Conservation (phyloP, 2,888 invertebrate genomes). For the Heliconius erato region DNA sequence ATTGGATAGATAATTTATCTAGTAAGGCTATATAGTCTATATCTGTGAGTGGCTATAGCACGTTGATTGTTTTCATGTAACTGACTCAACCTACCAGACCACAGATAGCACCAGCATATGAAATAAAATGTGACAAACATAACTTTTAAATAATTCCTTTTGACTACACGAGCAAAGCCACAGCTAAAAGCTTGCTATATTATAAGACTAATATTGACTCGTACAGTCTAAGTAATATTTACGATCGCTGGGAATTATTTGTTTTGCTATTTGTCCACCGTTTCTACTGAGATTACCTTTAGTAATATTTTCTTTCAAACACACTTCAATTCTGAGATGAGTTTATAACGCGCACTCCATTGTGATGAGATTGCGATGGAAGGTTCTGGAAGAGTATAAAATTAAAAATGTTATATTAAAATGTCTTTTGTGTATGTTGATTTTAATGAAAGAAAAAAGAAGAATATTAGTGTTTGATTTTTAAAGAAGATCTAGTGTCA, state of each 20-base stretch:
- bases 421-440: background rate
- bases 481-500: too few species aligned
- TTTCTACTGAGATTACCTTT: slow-evolving; percentile 53
- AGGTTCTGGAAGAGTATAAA: background rate
- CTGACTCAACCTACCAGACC: too few species aligned
- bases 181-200: background rate
- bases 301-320: slow-evolving; percentile 52
- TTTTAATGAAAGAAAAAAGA: background rate
- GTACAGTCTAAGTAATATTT: slow-evolving; percentile 28
- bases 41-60: too few species aligned
- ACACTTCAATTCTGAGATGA: slow-evolving; percentile 48
- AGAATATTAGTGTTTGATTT: background rate
- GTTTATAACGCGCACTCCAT: slow-evolving; percentile 37
- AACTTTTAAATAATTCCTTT: background rate
- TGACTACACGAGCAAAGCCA: background rate
- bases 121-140: background rate
- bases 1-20: too few species aligned
- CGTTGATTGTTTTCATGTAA: too few species aligned
- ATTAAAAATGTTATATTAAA: slow-evolving; percentile 4
- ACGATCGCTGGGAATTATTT: slow-evolving; percentile 43
- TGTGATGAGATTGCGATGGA: slow-evolving; percentile 20
- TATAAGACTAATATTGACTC: slow-evolving; percentile 12
- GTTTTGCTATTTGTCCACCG: slow-evolving; percentile 41
- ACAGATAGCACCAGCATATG: too few species aligned
- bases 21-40: too few species aligned